Conservation (phyloP, 2,888 invertebrate species). For the Sceliomorpha sp. region DNA sequence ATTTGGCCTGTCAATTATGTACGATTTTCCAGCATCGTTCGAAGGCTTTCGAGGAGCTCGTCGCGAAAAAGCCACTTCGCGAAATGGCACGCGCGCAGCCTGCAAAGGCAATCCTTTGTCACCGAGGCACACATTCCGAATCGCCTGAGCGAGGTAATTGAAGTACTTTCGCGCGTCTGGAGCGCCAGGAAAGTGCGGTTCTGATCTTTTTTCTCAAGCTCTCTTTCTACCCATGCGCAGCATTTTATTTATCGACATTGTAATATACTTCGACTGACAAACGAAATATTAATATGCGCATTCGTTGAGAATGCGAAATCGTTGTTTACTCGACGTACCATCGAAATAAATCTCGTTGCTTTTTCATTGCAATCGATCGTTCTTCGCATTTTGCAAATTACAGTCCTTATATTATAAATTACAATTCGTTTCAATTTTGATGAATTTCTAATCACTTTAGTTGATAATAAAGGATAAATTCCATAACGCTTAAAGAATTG, state of each 20-base stretch:
- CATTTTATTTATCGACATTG: not conserved
- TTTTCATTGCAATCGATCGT: no score
- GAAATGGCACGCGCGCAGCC: constrained; percentile 52
- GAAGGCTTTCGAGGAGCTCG: constrained; percentile 39
- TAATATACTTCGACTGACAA: no score
- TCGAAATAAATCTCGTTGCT: no score
- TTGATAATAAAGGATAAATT: no score
- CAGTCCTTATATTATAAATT: no score
- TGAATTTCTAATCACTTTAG: no score
- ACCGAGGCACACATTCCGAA: constrained; percentile 51
- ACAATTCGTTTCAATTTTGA: no score
- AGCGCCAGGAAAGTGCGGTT: constrained; percentile 26
- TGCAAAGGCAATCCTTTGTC: constrained; percentile 52
- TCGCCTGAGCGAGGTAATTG: constrained; percentile 51
- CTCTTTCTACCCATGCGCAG: not conserved
- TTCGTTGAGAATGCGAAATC: no score
- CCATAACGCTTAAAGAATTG: no score
- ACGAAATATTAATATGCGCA: no score
- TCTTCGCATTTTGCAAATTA: no score
- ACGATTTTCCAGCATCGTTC: constrained; percentile 52
- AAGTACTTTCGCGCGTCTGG: constrained; percentile 50
- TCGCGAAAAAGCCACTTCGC: constrained; percentile 51
- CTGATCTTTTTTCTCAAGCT: constrained; percentile 34
- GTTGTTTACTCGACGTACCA: no score
- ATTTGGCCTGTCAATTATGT: constrained; percentile 56